A percentile compares a stretch with the other conserved stretches of the same genome.
phyloP scores from a whole-genome alignment of 2,888 invertebrate genomes.

The Balanococcus diminutus region DNA sequence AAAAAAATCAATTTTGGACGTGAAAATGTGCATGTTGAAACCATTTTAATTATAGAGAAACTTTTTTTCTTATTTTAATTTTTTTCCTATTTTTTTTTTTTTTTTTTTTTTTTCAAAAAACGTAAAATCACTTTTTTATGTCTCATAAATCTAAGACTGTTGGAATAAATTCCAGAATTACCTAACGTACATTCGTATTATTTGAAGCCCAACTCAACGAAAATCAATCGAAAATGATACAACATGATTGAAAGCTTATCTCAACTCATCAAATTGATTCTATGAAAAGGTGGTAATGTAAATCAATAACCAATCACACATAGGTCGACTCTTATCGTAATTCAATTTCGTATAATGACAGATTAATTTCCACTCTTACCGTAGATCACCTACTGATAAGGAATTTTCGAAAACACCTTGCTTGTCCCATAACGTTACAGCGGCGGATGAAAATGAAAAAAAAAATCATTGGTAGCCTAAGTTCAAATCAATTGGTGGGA shows the following conservation, averaged over 20 bases:
- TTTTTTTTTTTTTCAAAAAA: too few species aligned
- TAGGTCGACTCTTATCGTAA: background rate
- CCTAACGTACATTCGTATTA: too few species aligned
- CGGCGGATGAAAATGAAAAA: background rate
- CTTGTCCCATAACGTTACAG: too few species aligned
- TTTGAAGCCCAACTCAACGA: too few species aligned
- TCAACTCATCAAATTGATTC: background rate
- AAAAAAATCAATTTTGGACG: too few species aligned
- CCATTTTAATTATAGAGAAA: too few species aligned
- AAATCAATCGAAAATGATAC: background rate
- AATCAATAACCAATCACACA: background rate
- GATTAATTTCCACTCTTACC: background rate
- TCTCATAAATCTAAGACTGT: too few species aligned
- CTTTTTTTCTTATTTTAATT: too few species aligned
- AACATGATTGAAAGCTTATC: background rate
- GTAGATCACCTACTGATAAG: background rate
- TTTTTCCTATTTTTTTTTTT: too few species aligned
- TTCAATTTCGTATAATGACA: constrained; percentile 15
- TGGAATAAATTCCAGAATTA: too few species aligned
- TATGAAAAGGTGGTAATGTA: background rate
- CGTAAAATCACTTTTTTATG: too few species aligned
- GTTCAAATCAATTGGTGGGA: constrained; percentile 20
- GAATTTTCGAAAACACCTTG: background rate
- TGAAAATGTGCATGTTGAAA: too few species aligned
- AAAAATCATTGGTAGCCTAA: constrained; percentile 13